Conservation (phyloP, 2,888 invertebrate species). For the Incurvaria masculella region DNA sequence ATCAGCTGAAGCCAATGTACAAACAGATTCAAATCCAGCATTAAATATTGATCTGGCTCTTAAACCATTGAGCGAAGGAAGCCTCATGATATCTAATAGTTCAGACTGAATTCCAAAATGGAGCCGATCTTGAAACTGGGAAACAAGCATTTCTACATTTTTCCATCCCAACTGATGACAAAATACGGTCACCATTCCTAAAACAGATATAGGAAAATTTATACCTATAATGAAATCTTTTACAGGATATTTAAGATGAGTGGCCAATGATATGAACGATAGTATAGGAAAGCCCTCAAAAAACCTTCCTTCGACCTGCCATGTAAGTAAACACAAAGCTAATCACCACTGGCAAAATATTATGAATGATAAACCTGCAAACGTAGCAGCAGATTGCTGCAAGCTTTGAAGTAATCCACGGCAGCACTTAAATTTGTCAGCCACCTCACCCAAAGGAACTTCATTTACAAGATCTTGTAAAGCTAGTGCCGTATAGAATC, state of each 20-base stretch:
- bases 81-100: conserved; percentile 83
- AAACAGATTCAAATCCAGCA: conserved; percentile 73
- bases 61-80: conserved; percentile 78
- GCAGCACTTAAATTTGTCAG: conserved; percentile 80
- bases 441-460: conserved; percentile 73
- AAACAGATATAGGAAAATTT: conserved; percentile 15
- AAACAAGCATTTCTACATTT: conserved; percentile 82
- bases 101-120: conserved; percentile 94
- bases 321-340: too few relatives aligned
- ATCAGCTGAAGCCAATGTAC: conserved; percentile 75
- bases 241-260: background rate
- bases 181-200: conserved; percentile 96
- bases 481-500: conserved; percentile 89
- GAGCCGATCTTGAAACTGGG: conserved; percentile 91
- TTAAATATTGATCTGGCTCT: conserved; percentile 82
- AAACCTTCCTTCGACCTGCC: too few relatives aligned
- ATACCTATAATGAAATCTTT: background rate
- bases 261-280: too few relatives aligned
- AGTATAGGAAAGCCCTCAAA: too few relatives aligned
- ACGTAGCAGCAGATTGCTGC: conserved; percentile 92
- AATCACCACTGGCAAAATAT: too few relatives aligned
- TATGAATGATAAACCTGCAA: conserved; percentile 70
- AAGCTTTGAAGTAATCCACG: conserved; percentile 91
- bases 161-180: conserved; percentile 91
- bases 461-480: conserved; percentile 93